These are phyloP conservation scores for Leucophenga montana DNA, from an alignment of 2,888 invertebrate species.

Conservation along the genomic window DNA sequence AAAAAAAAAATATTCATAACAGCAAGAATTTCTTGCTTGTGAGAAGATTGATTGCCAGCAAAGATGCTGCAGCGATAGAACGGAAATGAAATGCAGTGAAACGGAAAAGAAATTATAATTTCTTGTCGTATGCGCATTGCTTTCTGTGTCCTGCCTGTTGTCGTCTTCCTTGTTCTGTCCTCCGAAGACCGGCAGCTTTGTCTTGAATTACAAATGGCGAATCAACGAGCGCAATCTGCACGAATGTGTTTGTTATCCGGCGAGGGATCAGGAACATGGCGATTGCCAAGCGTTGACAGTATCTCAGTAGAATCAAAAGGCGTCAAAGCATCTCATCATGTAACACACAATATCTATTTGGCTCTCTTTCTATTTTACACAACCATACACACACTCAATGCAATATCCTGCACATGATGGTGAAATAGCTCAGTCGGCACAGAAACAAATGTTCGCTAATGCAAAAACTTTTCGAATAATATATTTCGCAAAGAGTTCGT, in stretches of 20 bases:
- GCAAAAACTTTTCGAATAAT: too few species aligned
- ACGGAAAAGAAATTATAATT: constrained; percentile 67
- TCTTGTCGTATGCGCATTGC: constrained; percentile 24
- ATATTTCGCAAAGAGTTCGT: too few species aligned
- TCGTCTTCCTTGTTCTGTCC: too few species aligned
- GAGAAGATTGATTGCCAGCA: not conserved
- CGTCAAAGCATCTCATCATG: constrained; percentile 54
- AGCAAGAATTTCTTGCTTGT: not conserved
- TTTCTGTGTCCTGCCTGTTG: too few species aligned
- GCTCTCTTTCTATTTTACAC: not conserved
- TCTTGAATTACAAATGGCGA: constrained; percentile 63
- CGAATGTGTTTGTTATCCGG: too few species aligned
- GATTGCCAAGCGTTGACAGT: too few species aligned
- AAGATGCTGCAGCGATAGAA: constrained; percentile 43
- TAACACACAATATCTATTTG: too few species aligned
- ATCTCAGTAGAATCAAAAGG: constrained; percentile 62
- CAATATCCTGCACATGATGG: too few species aligned
- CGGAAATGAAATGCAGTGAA: constrained; percentile 64
- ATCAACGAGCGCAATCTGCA: constrained; percentile 21
- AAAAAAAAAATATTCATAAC: too few species aligned
- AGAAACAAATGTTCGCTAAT: too few species aligned
- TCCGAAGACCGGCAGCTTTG: constrained; percentile 36
- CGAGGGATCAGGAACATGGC: too few species aligned
- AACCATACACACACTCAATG: constrained; percentile 25
- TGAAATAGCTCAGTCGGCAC: too few species aligned